phyloP scores from a whole-genome alignment of 2,797 vertebrate species.

The Periophthalmus magnuspinnatus region DNA sequence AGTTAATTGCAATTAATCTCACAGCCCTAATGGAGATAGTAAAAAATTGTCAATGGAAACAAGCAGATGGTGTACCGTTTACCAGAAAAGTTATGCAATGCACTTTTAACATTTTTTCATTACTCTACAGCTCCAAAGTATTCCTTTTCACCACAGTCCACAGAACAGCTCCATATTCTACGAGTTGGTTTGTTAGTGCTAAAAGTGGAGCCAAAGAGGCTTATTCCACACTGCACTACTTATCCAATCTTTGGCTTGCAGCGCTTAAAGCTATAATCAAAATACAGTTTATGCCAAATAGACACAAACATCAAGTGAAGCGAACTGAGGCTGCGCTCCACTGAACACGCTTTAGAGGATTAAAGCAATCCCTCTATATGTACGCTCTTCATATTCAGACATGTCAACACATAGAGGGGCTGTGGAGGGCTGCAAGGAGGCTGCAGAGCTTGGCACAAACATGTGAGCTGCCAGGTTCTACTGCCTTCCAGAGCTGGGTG shows the following conservation, averaged over 20 bases:
- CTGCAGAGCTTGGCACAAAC: neutral
- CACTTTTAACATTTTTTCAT: too few relatives aligned
- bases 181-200: neutral
- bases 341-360: conserved; percentile 8
- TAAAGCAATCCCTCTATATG: conserved; percentile 49
- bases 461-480: neutral
- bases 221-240: neutral
- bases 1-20: too few relatives aligned
- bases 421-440: conserved; percentile 7
- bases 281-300: neutral
- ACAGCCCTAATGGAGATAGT: too few relatives aligned
- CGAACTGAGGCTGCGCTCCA: neutral
- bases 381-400: conserved; percentile 29
- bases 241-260: neutral
- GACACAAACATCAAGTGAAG: neutral
- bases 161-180: neutral
- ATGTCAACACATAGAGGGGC: conserved; percentile 5
- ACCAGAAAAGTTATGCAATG: too few relatives aligned
- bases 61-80: too few relatives aligned
- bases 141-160: neutral
- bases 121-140: neutral
- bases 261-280: neutral
- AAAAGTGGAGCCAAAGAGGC: neutral
- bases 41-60: too few relatives aligned
- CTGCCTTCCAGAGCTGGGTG: neutral